phyloP scores from a whole-genome alignment of 2,113 vertebrate species.

The Pelvicachromis taeniatus region DNA sequence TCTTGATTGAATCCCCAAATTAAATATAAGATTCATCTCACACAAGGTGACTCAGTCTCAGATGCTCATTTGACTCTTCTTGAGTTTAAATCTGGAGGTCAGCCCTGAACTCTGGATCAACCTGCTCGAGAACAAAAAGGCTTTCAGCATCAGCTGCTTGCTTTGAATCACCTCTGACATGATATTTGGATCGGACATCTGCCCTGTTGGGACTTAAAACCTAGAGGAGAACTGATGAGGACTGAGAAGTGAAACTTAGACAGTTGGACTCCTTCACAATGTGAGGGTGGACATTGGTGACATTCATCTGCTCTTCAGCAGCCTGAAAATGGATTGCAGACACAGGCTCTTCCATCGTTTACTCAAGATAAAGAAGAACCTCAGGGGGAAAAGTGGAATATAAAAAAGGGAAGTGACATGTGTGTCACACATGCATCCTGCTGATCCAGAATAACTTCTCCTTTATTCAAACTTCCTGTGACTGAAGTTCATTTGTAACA shows the following conservation, averaged over 20 bases:
- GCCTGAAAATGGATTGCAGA: background rate
- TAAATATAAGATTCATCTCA: background rate
- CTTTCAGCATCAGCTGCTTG: background rate
- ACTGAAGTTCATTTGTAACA: fast-evolving
- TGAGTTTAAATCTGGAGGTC: background rate
- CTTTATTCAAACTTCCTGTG: background rate
- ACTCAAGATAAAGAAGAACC: background rate
- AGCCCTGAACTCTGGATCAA: background rate
- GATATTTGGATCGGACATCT: background rate
- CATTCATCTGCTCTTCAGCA: background rate
- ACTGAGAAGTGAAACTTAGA: background rate
- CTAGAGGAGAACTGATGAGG: background rate
- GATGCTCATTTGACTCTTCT: background rate
- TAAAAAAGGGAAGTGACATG: background rate
- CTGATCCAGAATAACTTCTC: background rate
- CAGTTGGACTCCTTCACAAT: background rate
- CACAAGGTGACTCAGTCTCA: background rate
- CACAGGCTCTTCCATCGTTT: fast-evolving
- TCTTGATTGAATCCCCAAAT: background rate
- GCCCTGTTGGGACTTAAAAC: background rate
- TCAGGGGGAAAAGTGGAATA: too few species aligned
- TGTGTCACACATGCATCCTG: background rate
- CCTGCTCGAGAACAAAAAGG: background rate
- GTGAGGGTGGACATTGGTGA: background rate
- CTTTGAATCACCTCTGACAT: background rate